These are phyloP conservation scores for Lucilia cuprina DNA, from an alignment of 1,140 invertebrate genomes.

Conservation along the genomic window DNA sequence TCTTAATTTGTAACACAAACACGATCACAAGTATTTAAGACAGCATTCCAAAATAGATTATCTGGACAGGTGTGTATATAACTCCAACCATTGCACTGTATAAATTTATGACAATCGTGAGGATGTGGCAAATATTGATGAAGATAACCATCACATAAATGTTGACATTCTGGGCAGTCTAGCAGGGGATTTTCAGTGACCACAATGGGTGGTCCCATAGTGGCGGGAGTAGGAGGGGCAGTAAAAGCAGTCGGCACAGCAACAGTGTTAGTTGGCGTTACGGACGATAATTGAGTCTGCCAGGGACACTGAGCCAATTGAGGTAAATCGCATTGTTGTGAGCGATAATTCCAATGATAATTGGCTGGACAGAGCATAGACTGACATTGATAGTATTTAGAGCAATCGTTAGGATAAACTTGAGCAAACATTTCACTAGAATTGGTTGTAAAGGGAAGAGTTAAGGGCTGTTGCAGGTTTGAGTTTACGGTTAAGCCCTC, in stretches of 20 bases:
- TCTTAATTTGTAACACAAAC: conserved; percentile 22
- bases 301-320: background rate
- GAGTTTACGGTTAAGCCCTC: too few relatives aligned
- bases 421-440: background rate
- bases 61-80: conserved; percentile 43
- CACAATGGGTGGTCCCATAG: background rate
- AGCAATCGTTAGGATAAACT: conserved; percentile 28
- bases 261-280: background rate
- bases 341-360: conserved; percentile 24
- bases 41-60: conserved; percentile 44
- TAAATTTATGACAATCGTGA: conserved; percentile 51
- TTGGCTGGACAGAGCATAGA: conserved; percentile 14
- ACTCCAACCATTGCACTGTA: conserved; percentile 45
- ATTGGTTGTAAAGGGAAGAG: background rate
- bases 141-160: background rate
- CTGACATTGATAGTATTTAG: conserved; percentile 28
- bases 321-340: conserved; percentile 26
- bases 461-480: background rate
- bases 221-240: conserved; percentile 29
- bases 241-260: conserved; percentile 42
- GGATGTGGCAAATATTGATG: conserved; percentile 47
- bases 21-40: conserved; percentile 37
- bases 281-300: background rate
- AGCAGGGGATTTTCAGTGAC: background rate
- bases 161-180: background rate